Evolutionary conservation across 2,797 vertebrate genomes (phyloP), one percentile per base, ranked within the genome.

Genomic region (Acipenser oxyrinchus): DNA sequence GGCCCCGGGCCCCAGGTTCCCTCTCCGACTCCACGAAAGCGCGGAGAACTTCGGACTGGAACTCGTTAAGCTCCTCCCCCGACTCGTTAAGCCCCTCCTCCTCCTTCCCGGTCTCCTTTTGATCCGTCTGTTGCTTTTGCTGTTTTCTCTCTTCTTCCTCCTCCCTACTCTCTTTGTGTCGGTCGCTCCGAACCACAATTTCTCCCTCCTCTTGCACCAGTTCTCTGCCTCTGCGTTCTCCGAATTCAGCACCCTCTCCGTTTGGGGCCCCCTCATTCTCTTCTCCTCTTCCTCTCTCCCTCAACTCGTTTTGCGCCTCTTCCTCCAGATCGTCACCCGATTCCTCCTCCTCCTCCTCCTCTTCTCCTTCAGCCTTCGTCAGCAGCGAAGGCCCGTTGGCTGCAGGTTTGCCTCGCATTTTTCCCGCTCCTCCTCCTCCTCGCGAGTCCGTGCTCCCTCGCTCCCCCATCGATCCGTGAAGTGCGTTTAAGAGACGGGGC

Each of bases 1-100:
- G 87, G 73, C 86, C 87, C 1, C 82, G 85, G 9, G 86, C 85
- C 62, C 90, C 87, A 1, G 86, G 82, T 73, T 89, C 87, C 63
- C 87, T 87, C 10, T 87, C 82, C 0, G 89, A 91, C 76, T 91
- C 89, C 49, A 92, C 82, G 69, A 90, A 91, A 0, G 89, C 90
- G 85, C 82, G 87, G 60, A 91, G 85, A 69, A 91, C 87, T 79
- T 91, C 88, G 0, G 84, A 83, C 78, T 91, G 90, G 70, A 91
- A 90, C 77, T 90, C 90, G 0, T 87, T 84, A 61, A 91, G 79
- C 6, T 75, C 66, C 37, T 37, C 37, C 37, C 37, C 37, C 0
- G 37, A 5, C 37, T 37, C 37, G 37, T 37, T 37, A 37, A 37
- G 37, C 37, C 37, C 37, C 37, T 37, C 37, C 37, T 37, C 37